phyloP scores from a whole-genome alignment of 1,140 invertebrate species.

The Oscheius sp. region DNA sequence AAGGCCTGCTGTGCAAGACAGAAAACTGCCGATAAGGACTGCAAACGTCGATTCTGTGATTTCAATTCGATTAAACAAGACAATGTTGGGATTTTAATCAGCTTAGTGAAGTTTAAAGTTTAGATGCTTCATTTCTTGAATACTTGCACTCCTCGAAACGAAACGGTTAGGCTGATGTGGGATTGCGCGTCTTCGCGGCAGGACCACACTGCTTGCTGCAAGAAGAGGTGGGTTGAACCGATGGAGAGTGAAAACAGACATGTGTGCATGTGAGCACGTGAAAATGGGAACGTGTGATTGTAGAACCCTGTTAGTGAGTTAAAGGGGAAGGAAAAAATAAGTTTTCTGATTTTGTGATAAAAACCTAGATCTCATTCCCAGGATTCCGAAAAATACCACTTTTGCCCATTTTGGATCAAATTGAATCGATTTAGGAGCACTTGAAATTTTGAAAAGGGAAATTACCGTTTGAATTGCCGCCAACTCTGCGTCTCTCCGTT shows the following conservation, averaged over 20 bases:
- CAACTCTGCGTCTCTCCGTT: too few species aligned
- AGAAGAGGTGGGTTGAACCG: conserved; percentile 47
- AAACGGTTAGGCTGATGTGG: conserved; percentile 52
- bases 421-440: too few species aligned
- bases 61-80: conserved; percentile 50
- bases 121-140: conserved; percentile 49
- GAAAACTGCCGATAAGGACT: conserved; percentile 51
- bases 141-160: conserved; percentile 45
- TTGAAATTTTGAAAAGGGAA: too few species aligned
- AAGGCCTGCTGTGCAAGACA: conserved; percentile 55
- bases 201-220: conserved; percentile 56
- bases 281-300: too few species aligned
- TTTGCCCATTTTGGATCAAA: too few species aligned
- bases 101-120: not conserved
- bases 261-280: conserved; percentile 5
- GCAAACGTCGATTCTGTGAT: conserved; percentile 54
- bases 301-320: not conserved
- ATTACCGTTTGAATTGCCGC: too few species aligned
- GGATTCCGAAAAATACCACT: too few species aligned
- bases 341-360: too few species aligned
- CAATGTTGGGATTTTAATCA: conserved; percentile 43
- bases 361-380: too few species aligned
- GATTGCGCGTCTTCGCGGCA: conserved; percentile 51
- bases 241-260: not conserved
- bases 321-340: not conserved